phyloP scores from a whole-genome alignment of 2,888 invertebrate genomes.

The Meghimatium bilineatum region DNA sequence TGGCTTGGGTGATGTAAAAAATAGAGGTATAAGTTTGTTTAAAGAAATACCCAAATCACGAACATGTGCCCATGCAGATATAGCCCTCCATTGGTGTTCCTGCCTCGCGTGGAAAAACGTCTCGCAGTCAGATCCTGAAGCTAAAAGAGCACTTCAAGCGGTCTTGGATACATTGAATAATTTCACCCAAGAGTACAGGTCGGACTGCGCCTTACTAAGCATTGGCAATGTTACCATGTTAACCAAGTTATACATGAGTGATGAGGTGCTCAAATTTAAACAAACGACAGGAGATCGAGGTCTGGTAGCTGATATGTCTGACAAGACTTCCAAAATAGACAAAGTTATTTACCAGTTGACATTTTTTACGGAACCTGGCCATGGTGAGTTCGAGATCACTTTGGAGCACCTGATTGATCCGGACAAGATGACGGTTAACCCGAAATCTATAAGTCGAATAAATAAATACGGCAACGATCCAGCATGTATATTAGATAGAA shows the following conservation, averaged over 20 bases:
- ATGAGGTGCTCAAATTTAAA: conserved; percentile 83
- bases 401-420: conserved; percentile 81
- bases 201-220: conserved; percentile 24
- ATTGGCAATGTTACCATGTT: conserved; percentile 8
- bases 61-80: conserved; percentile 90
- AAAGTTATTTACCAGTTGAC: conserved; percentile 88
- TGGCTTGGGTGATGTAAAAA: conserved; percentile 48
- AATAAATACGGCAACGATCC: conserved; percentile 91
- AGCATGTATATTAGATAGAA: conserved; percentile 84
- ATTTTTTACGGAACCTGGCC: conserved; percentile 85
- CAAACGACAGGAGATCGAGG: conserved; percentile 90
- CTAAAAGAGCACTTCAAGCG: conserved; percentile 79
- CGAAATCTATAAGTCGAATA: conserved; percentile 85
- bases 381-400: conserved; percentile 89
- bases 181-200: conserved; percentile 10
- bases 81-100: conserved; percentile 97
- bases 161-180: conserved; percentile 27
- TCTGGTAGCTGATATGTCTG: conserved; percentile 82
- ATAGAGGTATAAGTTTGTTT: conserved; percentile 73
- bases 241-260: background rate
- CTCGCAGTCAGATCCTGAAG: conserved; percentile 79
- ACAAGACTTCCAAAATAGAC: conserved; percentile 81
- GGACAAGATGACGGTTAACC: conserved; percentile 82
- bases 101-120: conserved; percentile 89
- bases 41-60: conserved; percentile 82